Evolutionary conservation across 2,888 invertebrate species (phyloP), one percentile per base, ranked within the genome.

Genomic region (Oasisia sp.): DNA sequence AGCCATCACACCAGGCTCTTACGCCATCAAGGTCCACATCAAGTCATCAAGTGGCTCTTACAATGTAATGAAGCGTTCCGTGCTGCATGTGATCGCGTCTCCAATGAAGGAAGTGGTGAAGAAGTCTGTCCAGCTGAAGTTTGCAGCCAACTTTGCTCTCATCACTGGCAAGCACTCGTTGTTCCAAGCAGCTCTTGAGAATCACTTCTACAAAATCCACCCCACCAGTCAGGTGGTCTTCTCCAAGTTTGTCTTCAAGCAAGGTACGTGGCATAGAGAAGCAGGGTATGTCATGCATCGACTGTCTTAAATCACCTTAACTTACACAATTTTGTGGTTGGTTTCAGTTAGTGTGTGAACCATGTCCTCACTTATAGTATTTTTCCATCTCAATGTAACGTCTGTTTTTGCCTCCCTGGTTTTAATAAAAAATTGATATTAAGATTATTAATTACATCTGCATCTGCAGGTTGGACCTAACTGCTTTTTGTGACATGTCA

Each of bases 51-150:
- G 27, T 27, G 74, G 74, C 74, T 74, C 74, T 74, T 74, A 74
- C 74, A 27, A 19, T 0, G n/a, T 74, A 19, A 27, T 74, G 74
- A 74, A 19, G 7, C 74, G n/a, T 74, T 2, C 74, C 74, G 19
- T 74, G 74, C n/a, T 74, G 74, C 74, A 27, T 74, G 74, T 74
- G 74, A 74, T 27, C 27, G n/a, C 7, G 74, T 19, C 74, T 74
- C 74, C 14, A 27, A 27, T 74, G 74, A 74, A 74, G 27, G n/a
- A 74, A n/a, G 74, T 74, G 5, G 74, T 74, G 5, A 74, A 74
- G 27, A 74, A 74, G 74, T 74, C 74, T n/a, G n/a, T 74, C 74
- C 74, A 74, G 74, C 74, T 74, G 74, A 74, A 74, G 74, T 74
- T 74, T 74, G 27, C 74, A 27, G 74, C 74, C 74, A 74, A n/a